Evolutionary conservation across 1,140 invertebrate species (phyloP).

Genomic region (Caerostris extrusa): DNA sequence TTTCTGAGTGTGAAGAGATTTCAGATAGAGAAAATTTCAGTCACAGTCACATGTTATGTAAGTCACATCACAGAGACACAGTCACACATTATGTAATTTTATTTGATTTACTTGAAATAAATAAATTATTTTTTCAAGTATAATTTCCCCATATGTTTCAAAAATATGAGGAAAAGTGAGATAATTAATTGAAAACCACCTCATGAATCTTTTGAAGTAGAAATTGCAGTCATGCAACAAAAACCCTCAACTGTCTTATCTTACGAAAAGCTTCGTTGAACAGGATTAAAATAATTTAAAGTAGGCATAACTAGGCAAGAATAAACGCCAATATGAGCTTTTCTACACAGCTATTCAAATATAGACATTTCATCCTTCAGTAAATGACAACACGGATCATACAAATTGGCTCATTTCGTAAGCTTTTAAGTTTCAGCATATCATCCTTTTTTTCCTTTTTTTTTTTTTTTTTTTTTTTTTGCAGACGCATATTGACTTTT

Average conservation of each 20-base stretch:
- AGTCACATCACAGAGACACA: too few species aligned
- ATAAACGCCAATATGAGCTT: conserved; percentile 10
- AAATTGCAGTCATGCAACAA: not conserved
- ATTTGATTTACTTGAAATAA: too few species aligned
- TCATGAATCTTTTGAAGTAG: not conserved
- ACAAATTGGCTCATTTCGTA: conserved; percentile 16
- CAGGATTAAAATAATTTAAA: conserved; percentile 27
- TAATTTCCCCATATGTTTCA: too few species aligned
- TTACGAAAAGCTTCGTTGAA: not conserved
- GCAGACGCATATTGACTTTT: not conserved
- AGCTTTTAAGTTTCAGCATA: not conserved
- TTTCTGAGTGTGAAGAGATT: too few species aligned
- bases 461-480: not conserved
- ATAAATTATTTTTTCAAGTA: too few species aligned
- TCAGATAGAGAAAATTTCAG: too few species aligned
- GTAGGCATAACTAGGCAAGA: not conserved
- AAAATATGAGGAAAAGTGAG: too few species aligned
- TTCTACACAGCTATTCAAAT: conserved; percentile 2
- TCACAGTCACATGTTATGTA: too few species aligned
- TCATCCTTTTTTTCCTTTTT: not conserved
- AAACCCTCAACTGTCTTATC: not conserved
- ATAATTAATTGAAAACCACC: not conserved
- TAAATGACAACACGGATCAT: conserved; percentile 6
- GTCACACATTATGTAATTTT: too few species aligned
- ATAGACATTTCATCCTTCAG: conserved; percentile 35